Percentiles rank a stretch among this genome's conserved stretches.
Evolutionary conservation across 2,797 vertebrate genomes (phyloP).

Genomic region (Hoplostethus mediterraneus): DNA sequence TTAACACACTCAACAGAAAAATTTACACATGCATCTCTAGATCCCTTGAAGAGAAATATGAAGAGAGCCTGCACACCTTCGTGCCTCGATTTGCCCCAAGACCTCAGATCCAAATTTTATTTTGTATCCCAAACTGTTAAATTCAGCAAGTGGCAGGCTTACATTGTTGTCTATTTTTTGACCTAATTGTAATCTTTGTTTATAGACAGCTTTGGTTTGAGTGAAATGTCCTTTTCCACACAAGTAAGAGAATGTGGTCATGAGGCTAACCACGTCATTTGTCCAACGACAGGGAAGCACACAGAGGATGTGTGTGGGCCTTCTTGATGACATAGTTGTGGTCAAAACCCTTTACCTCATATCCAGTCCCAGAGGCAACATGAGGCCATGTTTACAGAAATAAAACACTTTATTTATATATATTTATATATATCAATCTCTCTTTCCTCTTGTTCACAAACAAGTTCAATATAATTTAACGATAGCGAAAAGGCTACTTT

Average conservation of each 20-base stretch:
- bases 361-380: constrained; percentile 22
- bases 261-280: background rate
- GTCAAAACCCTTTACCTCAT: background rate
- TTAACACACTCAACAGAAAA: background rate
- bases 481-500: constrained; percentile 82
- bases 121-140: too few relatives aligned
- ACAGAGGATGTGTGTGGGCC: background rate
- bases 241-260: background rate
- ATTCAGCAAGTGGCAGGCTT: too few relatives aligned
- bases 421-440: constrained; percentile 57
- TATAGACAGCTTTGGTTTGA: too few relatives aligned
- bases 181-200: too few relatives aligned
- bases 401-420: constrained; percentile 88
- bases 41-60: too few relatives aligned
- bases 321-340: background rate
- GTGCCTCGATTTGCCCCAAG: too few relatives aligned
- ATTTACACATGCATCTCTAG: background rate
- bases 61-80: too few relatives aligned
- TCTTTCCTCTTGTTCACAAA: constrained; percentile 80
- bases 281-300: background rate
- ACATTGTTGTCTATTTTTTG: too few relatives aligned
- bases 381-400: constrained; percentile 85
- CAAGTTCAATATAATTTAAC: constrained; percentile 85
- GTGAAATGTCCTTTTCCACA: background rate
- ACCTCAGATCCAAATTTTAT: too few relatives aligned